phyloP scores from a whole-genome alignment of 2,797 vertebrate genomes.

The Intellagama lesueurii region DNA sequence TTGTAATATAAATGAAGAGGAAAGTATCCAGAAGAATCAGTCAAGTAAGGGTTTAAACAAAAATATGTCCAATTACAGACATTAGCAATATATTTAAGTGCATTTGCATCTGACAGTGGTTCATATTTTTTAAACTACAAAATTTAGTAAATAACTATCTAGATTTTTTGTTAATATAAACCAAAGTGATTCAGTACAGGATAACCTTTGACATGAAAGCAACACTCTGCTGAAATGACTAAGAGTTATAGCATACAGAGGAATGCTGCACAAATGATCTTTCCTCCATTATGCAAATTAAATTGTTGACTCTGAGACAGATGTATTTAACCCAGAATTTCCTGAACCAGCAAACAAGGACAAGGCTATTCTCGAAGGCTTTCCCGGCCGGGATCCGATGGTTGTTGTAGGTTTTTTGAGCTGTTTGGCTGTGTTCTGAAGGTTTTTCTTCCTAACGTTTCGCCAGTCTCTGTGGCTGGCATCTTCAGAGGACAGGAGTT shows the following conservation, averaged over 20 bases:
- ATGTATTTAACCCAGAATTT: background rate
- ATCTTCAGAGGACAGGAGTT: too few species aligned
- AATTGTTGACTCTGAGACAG: background rate
- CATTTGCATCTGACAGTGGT: slow-evolving; percentile 3
- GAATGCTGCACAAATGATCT: background rate
- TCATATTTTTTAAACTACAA: background rate
- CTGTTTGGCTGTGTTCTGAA: too few species aligned
- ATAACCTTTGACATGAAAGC: slow-evolving; percentile 23
- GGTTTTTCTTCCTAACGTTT: too few species aligned
- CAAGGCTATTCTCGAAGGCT: too few species aligned
- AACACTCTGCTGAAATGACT: background rate
- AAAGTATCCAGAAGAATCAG: slow-evolving; percentile 14
- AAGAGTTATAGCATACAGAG: slow-evolving; percentile 4
- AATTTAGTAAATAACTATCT: background rate
- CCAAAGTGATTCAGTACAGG: background rate
- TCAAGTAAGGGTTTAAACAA: slow-evolving; percentile 14
- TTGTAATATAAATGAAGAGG: slow-evolving; percentile 30
- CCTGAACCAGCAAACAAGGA: background rate
- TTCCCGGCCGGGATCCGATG: too few species aligned
- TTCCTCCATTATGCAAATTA: background rate
- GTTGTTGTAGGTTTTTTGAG: too few species aligned
- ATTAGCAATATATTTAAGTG: background rate
- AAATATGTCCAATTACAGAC: slow-evolving; percentile 28
- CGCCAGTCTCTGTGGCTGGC: too few species aligned
- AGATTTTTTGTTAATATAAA: slow-evolving; percentile 16